Base-by-base conservation (phyloP, 1,140 invertebrate genomes). In the Drosophila jambulina region DNA sequence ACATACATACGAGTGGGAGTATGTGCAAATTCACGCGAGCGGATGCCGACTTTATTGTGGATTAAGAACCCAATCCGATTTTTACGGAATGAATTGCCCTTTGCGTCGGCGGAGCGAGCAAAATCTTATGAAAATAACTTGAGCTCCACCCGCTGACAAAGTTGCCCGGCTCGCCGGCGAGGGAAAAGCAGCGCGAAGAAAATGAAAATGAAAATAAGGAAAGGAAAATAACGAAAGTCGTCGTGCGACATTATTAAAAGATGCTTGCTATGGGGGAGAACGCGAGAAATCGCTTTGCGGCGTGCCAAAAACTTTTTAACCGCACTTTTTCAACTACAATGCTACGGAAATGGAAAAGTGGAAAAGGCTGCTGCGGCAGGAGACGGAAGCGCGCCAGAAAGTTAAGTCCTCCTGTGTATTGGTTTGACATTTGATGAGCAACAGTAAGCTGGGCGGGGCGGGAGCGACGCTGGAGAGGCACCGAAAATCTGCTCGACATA, bases 341-440 rank as follows among this genome's bases (percentile, higher is more conserved):
- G 48, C 82, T 57, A 48, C 64, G 84, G 84, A 87, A 87, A 87
- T 88, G 84, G 84, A 80, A 88, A 78, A 83, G 48, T 59, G 78
- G 80, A 82, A 74, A 48, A 70, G 60, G 70, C 49, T 64, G 25
- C 38, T 23, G 60, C 21, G 27, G 29, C 27, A 19, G 8, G 48
- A n/a, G 51, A 42, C 32, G 25, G 56, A 45, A 51, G 67, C 36
- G 67, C 67, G 59, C 32, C 81, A 76, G 51, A 88, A 87, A 88
- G 85, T 88, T 90, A 81, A 88, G 82, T 84, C 65, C 85, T 90
- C 85, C 69, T 62, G 84, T 90, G 84, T 88, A 88, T 88, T 90
- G 85, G 81, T 78, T 90, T 88, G 80, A 88, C 85, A 88, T 88
- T 90, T 90, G 84, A 88, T 90, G 85, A 90, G 84, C 81, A 80